Evolutionary conservation across 2,888 invertebrate genomes (phyloP).

Genomic region (Chorisops tibialis): DNA sequence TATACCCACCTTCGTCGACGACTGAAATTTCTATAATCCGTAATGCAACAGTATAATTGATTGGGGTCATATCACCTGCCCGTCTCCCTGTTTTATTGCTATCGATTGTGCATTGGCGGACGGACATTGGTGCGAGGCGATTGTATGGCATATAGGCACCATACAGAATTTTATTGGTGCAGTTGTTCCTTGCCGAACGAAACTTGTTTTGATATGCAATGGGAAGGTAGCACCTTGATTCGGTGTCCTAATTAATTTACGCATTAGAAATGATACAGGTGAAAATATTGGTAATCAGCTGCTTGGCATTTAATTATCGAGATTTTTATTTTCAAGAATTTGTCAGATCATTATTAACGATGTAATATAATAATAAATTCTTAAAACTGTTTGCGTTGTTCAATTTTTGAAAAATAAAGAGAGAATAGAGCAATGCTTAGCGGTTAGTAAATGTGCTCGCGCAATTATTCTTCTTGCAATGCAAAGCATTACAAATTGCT

Average conservation of each 20-base stretch:
- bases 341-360: no score
- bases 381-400: no score
- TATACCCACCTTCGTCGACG: background rate
- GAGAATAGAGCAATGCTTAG: no score
- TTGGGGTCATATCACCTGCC: constrained; percentile 26
- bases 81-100: constrained; percentile 20
- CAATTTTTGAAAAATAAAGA: no score
- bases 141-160: background rate
- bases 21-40: constrained; percentile 21
- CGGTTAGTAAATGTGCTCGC: no score
- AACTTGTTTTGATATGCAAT: background rate
- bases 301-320: background rate
- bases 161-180: constrained; percentile 20
- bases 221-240: constrained; percentile 14
- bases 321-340: no score
- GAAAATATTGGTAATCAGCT: constrained; percentile 20
- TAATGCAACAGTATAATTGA: constrained; percentile 26
- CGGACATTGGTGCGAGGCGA: background rate
- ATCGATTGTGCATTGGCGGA: constrained; percentile 11
- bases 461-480: no score
- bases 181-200: constrained; percentile 2
- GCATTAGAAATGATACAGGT: constrained; percentile 21
- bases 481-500: no score
- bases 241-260: constrained; percentile 25
- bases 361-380: no score